Evolutionary conservation across 2,797 vertebrate species (phyloP), one percentile per base, ranked within the genome.

Genomic region (Pipistrellus pipistrellus): DNA sequence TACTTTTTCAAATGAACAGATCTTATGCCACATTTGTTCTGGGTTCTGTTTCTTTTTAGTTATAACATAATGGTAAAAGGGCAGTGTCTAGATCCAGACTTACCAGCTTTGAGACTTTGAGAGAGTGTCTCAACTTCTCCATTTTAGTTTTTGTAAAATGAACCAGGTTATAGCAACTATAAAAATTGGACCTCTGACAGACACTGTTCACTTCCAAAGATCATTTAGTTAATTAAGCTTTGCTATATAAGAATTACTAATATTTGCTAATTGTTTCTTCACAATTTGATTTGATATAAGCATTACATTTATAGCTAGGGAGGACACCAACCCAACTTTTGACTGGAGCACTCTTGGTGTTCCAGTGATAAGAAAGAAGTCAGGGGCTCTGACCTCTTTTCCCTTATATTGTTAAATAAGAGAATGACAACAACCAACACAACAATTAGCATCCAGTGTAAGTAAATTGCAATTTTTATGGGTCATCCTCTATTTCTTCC

Each of bases 241-340:
- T 44, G 2, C 21, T 75, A 23, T 72, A 12, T 21, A 77, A 48
- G 30, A 84, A 84, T 77, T 46, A 88, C 32, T 77, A 48, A 93
- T 53, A 62, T 51, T 77, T 89, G 3, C 38, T 90, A 72, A 76
- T 48, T 44, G 0, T 53, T 86, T 80, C 89, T 84, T 87, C 44
- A 77, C 53, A 69, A 84, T 66, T 92, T 90, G 68, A 90, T 85
- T 88, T 94, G 69, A 86, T 7, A 6, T 48, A 30, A 38, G 10
- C 35, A 68, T 78, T 66, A 41, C 23, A 75, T 53, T 93, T 78
- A 88, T 6, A 66, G 30, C 27, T 48, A 76, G 46, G 20, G 44
- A 85, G 21, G 23, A 53, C 14, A 84, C 18, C 8, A 68, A 30
- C 72, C 38, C 27, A 71, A 27, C 72, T 57, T 94, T 90, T 88